phyloP scores from a whole-genome alignment of 2,113 vertebrate genomes.

The Scalopus aquaticus region DNA sequence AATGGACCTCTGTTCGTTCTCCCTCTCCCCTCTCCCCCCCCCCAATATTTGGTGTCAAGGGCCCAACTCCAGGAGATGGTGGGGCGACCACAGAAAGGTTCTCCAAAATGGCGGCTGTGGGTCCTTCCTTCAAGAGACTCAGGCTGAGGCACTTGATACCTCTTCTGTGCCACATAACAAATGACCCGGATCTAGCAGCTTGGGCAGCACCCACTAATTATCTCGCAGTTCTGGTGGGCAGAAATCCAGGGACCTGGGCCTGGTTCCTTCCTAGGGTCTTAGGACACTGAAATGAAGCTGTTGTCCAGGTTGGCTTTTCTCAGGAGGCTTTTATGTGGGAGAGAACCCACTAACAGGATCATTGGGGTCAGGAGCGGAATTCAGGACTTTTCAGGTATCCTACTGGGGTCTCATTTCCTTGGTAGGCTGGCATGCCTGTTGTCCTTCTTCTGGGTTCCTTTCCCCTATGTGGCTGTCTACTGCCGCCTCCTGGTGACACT shows the following conservation, averaged over 20 bases:
- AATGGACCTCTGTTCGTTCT: rapidly evolving
- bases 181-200: not conserved
- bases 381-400: not conserved
- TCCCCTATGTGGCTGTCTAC: no score
- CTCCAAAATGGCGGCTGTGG: not conserved
- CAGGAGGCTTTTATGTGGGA: no score
- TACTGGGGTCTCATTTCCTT: not conserved
- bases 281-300: not conserved
- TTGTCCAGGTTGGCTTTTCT: not conserved
- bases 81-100: not conserved
- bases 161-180: not conserved
- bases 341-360: not conserved
- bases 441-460: no score
- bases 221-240: no score
- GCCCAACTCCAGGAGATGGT: no score
- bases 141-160: not conserved
- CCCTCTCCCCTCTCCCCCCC: no score
- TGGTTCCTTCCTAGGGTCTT: not conserved
- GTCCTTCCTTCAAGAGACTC: not conserved
- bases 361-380: not conserved
- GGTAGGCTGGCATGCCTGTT: no score
- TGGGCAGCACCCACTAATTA: rapidly evolving
- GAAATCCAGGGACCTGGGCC: not conserved
- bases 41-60: no score
- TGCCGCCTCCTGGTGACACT: not conserved